phyloP scores from a whole-genome alignment of 1,140 invertebrate species.

The Listronotus oregonensis region DNA sequence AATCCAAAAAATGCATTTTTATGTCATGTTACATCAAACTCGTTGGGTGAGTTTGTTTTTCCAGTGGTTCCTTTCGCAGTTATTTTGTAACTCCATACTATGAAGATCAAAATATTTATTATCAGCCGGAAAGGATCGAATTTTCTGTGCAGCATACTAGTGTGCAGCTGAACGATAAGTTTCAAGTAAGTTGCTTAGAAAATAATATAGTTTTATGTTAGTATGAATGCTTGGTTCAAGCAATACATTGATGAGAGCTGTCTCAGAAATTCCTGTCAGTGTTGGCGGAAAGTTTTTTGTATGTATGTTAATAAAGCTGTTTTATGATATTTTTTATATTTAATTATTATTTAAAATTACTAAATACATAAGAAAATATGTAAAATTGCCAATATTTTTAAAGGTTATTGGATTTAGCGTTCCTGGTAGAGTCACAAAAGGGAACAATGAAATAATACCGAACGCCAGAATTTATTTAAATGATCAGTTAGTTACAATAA shows the following conservation, averaged over 20 bases:
- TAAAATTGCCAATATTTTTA: slow-evolving; percentile 39
- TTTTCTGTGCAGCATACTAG: slow-evolving; percentile 77
- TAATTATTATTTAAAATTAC: too few relatives aligned
- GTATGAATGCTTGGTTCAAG: too few relatives aligned
- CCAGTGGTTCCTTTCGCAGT: slow-evolving; percentile 73
- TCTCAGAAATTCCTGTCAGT: too few relatives aligned
- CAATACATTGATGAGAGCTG: too few relatives aligned
- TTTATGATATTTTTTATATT: too few relatives aligned
- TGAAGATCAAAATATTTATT: slow-evolving; percentile 68
- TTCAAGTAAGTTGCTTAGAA: slow-evolving; percentile 65
- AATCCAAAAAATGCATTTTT: slow-evolving; percentile 62
- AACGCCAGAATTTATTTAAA: slow-evolving; percentile 76
- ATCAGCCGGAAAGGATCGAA: slow-evolving; percentile 70
- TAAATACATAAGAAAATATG: too few relatives aligned
- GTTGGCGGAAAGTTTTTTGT: too few relatives aligned
- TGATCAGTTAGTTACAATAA: slow-evolving; percentile 69
- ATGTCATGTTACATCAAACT: slow-evolving; percentile 78
- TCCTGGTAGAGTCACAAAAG: slow-evolving; percentile 70
- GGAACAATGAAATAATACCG: slow-evolving; percentile 66
- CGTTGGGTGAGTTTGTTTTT: slow-evolving; percentile 80
- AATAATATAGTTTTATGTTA: too few relatives aligned
- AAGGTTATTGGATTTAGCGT: slow-evolving; percentile 87
- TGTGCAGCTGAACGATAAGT: slow-evolving; percentile 70
- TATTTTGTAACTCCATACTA: slow-evolving; percentile 75
- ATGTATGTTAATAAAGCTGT: too few relatives aligned